A percentile compares a stretch with the other conserved stretches of the same genome.
Evolutionary conservation across 1,140 invertebrate species (phyloP).

Genomic region (Pseudomyrmex dendroicus): DNA sequence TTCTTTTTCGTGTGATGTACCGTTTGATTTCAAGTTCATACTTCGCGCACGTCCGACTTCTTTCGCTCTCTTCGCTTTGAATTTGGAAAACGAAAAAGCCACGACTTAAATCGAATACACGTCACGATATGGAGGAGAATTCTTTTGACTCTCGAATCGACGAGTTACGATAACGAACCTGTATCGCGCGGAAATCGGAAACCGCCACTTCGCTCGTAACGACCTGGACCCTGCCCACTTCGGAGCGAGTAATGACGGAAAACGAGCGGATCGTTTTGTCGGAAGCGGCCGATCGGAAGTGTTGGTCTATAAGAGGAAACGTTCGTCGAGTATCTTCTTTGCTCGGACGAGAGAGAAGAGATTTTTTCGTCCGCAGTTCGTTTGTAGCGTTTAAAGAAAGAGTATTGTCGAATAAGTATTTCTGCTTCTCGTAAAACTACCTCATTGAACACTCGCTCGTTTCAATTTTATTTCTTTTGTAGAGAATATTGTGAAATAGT

Average conservation of each 20-base stretch:
- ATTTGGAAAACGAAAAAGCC: neutral
- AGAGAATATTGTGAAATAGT: too few relatives aligned
- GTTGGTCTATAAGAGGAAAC: slow-evolving; percentile 37
- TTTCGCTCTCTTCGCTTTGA: too few relatives aligned
- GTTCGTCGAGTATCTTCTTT: slow-evolving; percentile 44
- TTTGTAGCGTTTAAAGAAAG: neutral
- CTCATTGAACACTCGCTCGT: too few relatives aligned
- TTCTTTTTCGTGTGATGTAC: too few relatives aligned
- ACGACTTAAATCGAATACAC: slow-evolving; percentile 10
- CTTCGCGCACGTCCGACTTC: neutral
- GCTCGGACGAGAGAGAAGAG: neutral
- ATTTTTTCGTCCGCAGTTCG: slow-evolving; percentile 10
- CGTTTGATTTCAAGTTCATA: slow-evolving; percentile 9
- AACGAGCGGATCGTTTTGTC: slow-evolving; percentile 48
- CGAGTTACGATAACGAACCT: slow-evolving; percentile 65
- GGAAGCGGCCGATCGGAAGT: slow-evolving; percentile 55
- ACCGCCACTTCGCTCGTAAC: slow-evolving; percentile 52
- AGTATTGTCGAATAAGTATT: neutral
- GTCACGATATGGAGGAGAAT: neutral
- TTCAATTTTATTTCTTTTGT: too few relatives aligned
- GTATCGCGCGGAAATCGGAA: slow-evolving; percentile 49
- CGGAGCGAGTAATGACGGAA: slow-evolving; percentile 44
- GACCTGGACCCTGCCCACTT: slow-evolving; percentile 10
- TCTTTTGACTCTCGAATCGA: neutral
- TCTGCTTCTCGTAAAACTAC: too few relatives aligned